phyloP scores from a whole-genome alignment of 2,797 vertebrate species.

The Chloroceryle inda region DNA sequence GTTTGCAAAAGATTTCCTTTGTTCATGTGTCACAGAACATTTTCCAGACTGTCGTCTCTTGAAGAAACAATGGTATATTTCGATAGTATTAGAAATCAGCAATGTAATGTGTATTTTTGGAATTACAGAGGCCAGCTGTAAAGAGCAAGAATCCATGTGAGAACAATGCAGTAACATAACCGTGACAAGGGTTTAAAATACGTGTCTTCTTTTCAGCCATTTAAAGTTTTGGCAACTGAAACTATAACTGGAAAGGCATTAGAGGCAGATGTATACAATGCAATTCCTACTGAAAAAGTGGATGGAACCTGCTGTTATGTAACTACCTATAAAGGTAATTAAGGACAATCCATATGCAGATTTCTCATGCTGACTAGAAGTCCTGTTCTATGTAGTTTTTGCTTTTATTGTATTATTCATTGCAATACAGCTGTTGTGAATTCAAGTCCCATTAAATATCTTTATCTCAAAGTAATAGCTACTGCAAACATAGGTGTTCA shows the following conservation, averaged over 20 bases:
- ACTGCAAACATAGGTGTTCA: background rate
- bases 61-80: background rate
- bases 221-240: conserved; percentile 92
- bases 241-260: conserved; percentile 86
- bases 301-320: conserved; percentile 97
- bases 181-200: background rate
- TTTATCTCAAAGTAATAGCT: background rate
- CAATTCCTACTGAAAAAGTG: conserved; percentile 92
- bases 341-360: background rate
- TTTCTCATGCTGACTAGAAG: background rate
- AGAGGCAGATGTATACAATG: conserved; percentile 84
- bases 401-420: background rate
- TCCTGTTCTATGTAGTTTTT: background rate
- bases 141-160: background rate
- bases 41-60: background rate
- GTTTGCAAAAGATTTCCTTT: background rate
- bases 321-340: conserved; percentile 87
- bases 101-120: background rate
- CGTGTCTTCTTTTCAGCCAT: conserved; percentile 82
- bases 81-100: background rate
- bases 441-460: background rate
- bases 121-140: background rate
- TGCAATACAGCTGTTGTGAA: background rate
- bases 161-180: background rate
- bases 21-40: background rate